These are phyloP conservation scores for Argopecten irradians DNA, from an alignment of 1,140 invertebrate species.

Conservation along the genomic window DNA sequence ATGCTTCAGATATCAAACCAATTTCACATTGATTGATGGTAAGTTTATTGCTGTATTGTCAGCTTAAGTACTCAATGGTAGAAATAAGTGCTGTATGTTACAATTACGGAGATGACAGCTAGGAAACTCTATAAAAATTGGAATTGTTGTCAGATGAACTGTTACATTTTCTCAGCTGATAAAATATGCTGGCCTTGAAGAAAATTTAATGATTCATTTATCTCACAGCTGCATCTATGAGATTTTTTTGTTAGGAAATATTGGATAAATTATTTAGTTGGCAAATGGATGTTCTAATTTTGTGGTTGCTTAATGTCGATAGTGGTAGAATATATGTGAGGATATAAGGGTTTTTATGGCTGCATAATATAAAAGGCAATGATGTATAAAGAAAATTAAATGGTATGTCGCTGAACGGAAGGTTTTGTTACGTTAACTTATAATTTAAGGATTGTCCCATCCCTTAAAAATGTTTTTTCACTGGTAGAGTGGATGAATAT, in stretches of 20 bases:
- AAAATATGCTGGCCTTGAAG: background rate
- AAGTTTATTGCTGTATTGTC: background rate
- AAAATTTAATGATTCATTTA: background rate
- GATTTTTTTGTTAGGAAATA: background rate
- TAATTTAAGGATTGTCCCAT: background rate
- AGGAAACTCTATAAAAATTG: background rate
- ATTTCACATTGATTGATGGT: background rate
- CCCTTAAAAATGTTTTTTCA: background rate
- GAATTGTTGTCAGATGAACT: background rate
- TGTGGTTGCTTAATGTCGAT: background rate
- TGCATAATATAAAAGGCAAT: background rate
- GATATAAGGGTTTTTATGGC: background rate
- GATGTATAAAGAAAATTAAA: background rate
- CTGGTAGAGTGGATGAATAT: background rate
- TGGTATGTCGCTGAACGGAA: background rate
- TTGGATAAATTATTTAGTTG: background rate
- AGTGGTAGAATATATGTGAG: background rate
- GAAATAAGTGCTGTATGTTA: no score
- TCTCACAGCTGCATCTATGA: no score
- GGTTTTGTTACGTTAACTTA: background rate
- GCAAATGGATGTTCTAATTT: background rate
- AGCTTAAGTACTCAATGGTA: no score
- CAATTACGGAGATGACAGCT: background rate
- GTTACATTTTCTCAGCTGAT: background rate
- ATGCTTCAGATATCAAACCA: background rate